A percentile compares a stretch with the other conserved stretches of the same genome.
These are phyloP conservation scores for Asbolus verrucosus DNA, from an alignment of 1,140 invertebrate genomes.

Conservation along the genomic window DNA sequence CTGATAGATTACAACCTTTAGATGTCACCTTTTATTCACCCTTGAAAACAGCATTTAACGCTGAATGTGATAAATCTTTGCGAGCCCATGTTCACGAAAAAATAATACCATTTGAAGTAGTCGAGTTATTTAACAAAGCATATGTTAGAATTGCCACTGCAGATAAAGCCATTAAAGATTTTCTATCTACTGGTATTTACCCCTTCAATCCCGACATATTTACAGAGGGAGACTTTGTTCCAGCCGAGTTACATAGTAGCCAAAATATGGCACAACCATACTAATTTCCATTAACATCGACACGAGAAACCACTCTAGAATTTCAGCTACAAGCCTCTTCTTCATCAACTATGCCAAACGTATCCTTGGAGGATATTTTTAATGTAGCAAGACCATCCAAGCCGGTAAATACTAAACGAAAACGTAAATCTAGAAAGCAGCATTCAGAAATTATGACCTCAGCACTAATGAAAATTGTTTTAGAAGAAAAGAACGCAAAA, in stretches of 20 bases:
- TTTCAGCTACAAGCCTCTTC: too few species aligned
- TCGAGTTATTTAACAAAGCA: constrained; percentile 51
- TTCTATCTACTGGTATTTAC: constrained; percentile 56
- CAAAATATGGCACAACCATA: too few species aligned
- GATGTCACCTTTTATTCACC: constrained; percentile 60
- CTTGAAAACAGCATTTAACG: constrained; percentile 62
- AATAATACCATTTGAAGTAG: constrained; percentile 52
- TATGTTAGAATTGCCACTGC: constrained; percentile 42
- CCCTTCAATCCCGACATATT: constrained; percentile 58
- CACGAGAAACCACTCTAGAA: too few species aligned
- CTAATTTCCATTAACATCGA: too few species aligned
- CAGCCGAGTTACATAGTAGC: constrained; percentile 9
- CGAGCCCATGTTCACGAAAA: constrained; percentile 28
- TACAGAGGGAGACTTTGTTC: constrained; percentile 52
- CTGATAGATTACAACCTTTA: constrained; percentile 62
- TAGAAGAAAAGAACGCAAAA: too few species aligned
- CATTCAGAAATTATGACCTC: too few species aligned
- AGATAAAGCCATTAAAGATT: constrained; percentile 50
- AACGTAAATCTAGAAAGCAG: too few species aligned
- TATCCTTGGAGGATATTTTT: too few species aligned
- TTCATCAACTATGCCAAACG: too few species aligned
- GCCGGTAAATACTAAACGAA: too few species aligned
- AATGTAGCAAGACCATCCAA: too few species aligned
- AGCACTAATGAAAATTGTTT: too few species aligned
- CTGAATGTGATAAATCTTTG: constrained; percentile 54